Percentiles rank a stretch among this genome's conserved stretches.
Conservation (phyloP, 2,888 invertebrate genomes). For the Girardia tigrina region DNA sequence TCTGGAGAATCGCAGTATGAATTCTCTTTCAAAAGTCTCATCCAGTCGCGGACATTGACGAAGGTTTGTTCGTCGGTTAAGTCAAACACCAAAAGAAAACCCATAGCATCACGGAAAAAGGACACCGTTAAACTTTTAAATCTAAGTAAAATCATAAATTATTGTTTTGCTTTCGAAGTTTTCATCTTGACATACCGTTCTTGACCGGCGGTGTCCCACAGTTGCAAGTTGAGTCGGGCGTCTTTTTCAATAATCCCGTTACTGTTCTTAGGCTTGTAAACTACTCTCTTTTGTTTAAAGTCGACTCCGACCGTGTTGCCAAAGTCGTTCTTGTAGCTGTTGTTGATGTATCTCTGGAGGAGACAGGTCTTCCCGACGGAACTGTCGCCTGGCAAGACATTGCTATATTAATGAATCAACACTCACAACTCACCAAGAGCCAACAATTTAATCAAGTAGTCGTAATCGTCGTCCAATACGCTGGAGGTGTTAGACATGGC, state of each 20-base stretch:
- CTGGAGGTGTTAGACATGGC: too few species aligned
- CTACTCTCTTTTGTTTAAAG: slow-evolving; percentile 78
- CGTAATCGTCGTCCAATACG: slow-evolving; percentile 78
- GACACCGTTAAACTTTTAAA: slow-evolving; percentile 46
- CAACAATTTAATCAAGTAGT: slow-evolving; percentile 77
- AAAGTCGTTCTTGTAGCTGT: slow-evolving; percentile 71
- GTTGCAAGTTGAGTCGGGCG: slow-evolving; percentile 42
- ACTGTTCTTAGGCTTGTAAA: slow-evolving; percentile 14
- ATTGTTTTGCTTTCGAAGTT: background rate
- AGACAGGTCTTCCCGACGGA: slow-evolving; percentile 87
- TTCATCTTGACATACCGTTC: slow-evolving; percentile 59
- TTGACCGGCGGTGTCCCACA: slow-evolving; percentile 79
- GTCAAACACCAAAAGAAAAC: slow-evolving; percentile 48
- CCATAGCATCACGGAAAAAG: slow-evolving; percentile 51
- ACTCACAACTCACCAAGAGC: slow-evolving; percentile 59
- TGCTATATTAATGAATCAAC: background rate
- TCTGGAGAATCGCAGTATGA: slow-evolving; percentile 77
- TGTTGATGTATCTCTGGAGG: slow-evolving; percentile 78
- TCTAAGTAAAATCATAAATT: slow-evolving; percentile 37
- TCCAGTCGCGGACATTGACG: slow-evolving; percentile 47
- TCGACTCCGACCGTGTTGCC: slow-evolving; percentile 86
- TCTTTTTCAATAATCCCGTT: slow-evolving; percentile 30
- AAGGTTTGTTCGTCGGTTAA: slow-evolving; percentile 48
- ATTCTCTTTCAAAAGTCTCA: slow-evolving; percentile 56
- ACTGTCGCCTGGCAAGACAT: slow-evolving; percentile 56